These are phyloP conservation scores for Uropetala carovei DNA, from an alignment of 2,888 invertebrate species.

Conservation along the genomic window DNA sequence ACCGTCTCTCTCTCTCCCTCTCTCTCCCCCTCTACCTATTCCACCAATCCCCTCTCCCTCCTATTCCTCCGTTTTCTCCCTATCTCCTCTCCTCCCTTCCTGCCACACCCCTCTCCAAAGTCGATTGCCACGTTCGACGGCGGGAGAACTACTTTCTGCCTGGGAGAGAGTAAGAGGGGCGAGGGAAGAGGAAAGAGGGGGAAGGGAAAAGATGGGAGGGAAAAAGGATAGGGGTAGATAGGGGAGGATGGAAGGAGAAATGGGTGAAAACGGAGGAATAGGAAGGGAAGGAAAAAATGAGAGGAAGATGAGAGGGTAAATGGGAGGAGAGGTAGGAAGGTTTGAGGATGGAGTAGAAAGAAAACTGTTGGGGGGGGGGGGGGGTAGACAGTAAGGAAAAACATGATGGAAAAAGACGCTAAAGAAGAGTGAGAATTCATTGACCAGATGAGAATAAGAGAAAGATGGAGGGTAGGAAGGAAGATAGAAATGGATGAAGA, in stretches of 20 bases:
- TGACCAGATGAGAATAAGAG: too few relatives aligned
- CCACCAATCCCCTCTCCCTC: slow-evolving; percentile 71
- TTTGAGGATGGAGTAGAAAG: neutral
- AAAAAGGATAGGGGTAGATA: slow-evolving; percentile 68
- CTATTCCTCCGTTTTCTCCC: slow-evolving; percentile 70
- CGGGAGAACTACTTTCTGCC: slow-evolving; percentile 70
- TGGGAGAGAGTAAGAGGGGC: slow-evolving; percentile 67
- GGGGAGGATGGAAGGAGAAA: neutral
- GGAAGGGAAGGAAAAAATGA: slow-evolving; percentile 65
- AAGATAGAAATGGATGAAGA: too few relatives aligned
- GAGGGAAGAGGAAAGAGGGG: slow-evolving; percentile 66
- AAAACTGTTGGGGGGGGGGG: too few relatives aligned
- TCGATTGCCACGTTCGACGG: slow-evolving; percentile 72
- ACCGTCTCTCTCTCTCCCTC: slow-evolving; percentile 70
- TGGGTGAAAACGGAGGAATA: neutral
- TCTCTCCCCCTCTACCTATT: slow-evolving; percentile 70
- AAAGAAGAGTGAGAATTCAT: too few relatives aligned
- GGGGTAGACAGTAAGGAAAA: too few relatives aligned
- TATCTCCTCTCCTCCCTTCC: slow-evolving; percentile 71
- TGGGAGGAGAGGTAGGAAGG: slow-evolving; percentile 68
- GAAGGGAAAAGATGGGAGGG: slow-evolving; percentile 66
- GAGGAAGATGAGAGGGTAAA: slow-evolving; percentile 66
- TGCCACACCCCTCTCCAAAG: slow-evolving; percentile 71
- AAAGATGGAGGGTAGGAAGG: too few relatives aligned
- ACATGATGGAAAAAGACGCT: too few relatives aligned